Evolutionary conservation across 2,888 invertebrate species (phyloP), one percentile per base, ranked within the genome.

Genomic region (Nebria salina): DNA sequence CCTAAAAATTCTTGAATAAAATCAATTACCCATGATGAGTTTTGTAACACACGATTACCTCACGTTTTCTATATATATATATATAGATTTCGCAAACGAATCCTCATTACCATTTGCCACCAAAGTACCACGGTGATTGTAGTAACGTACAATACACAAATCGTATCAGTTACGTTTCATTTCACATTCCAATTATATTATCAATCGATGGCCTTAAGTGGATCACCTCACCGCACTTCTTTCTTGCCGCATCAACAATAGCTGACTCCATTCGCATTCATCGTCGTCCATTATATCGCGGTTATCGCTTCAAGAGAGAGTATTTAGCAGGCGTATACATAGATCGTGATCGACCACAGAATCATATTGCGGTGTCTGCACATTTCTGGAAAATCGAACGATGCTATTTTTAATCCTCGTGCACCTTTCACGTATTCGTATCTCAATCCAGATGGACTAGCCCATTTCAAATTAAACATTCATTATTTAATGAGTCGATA

Each of bases 171-270:
- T 54, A 54, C 54, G 54, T 54, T 54, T 54, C 54, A 54, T 54
- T 54, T 54, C 54, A 54, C 54, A 54, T 54, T 54, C 54, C 54
- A 54, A 54, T 54, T 54, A 54, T 54, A 54, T 54, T 54, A 54
- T 54, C 54, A 54, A 54, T 54, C 54, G 54, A 54, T 54, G 54
- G 54, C 13, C 13, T 54, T 54, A 54, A 54, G 54, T 54, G 54
- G 54, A 54, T 54, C 54, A 7, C 54, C 8, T 54, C 54, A 54
- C 54, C 54, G 54, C 54, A 54, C 54, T 54, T 54, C 54, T 54
- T 54, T 8, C 54, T 54, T 54, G 54, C 54, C 13, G 8, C 54
- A 54, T 54, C 54, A 8, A 54, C 54, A 54, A 54, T 54, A 54
- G 13, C 54, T 11, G 8, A 54, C 54, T 54, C 54, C 54, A 13